Evolutionary conservation across 2,797 vertebrate genomes (phyloP), one percentile per base, ranked within the genome.

Genomic region (Anniella stebbinsi): DNA sequence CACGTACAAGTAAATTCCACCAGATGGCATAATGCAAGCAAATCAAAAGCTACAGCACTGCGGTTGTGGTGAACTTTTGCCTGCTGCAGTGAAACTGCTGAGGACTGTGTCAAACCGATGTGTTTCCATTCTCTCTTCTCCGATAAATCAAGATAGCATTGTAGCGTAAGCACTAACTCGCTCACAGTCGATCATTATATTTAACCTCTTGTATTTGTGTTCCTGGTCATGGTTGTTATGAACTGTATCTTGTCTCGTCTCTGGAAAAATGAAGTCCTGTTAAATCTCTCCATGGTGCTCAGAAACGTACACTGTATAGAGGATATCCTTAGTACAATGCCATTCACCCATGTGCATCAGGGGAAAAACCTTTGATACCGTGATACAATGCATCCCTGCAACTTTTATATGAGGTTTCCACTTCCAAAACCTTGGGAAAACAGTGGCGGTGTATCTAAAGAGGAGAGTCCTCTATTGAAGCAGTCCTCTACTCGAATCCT

Each of bases 11-110:
- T 87, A 60, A 72, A 83, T 69, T 28, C 57, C 66, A 80, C 17
- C 23, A 90, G 41, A 4, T 57, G 45, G 76, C 84, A 12, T 0
- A 87, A 89, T 77, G 70, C 86, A 92, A 91, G 33, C 87, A 30
- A 91, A 89, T 36, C 7, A 38, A 82, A 82, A 70, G 76, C 12
- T 18, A n/a, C 30, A 17, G 38, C 21, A 18, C 21, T 41, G n/a
- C 30, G 38, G 12, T 67, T 73, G 41, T 36, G 15, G 38, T 75
- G 81, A 48, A 82, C n/a, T 51, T 75, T 84, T 48, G 36, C 33
- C 38, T 69, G 17, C 28, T 4, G 80, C 36, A 69, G 60, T 54
- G n/a, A 77, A 77, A n/a, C 48, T 41, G 48, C 25, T 69, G n/a
- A 70, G 28, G 36, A 25, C 8, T 41, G 30, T 45, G 28, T 83